Evolutionary conservation across 2,113 vertebrate species (phyloP), one percentile per base, ranked within the genome.

Genomic region (Oryzias curvinotus): DNA sequence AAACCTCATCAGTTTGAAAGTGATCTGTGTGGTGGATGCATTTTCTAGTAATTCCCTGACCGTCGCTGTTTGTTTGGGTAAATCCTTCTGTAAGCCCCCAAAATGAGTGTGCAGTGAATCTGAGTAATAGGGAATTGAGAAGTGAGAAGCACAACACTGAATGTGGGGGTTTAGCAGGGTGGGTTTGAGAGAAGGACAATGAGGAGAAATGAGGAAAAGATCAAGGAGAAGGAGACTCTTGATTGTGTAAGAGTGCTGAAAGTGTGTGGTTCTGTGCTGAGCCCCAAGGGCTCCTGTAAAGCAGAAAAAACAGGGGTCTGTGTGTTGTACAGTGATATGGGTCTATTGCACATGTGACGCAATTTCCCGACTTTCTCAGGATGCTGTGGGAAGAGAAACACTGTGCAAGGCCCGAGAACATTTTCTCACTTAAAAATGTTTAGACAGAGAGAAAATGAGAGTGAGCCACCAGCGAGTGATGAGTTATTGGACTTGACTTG

Each of bases 1-100:
- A 7, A 58, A 25, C 19, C 75, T 62, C 58, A 60, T 58, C 71
- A 83, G 13, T 68, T 48, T 68, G 43, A 79, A 66, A 75, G 57
- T 82, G 71, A 79, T 78, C 89, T 84, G 87, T 91, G 89, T 92
- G 88, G 90, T 92, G 89, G 93, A 91, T 85, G 82, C 87, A 91
- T 90, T 89, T 94, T 90, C 92, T 85, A 90, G 88, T 89, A 89
- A 92, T 89, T 92, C 77, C 71, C 68, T 68, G 62, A 87, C 66
- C 70, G 75, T 73, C 74, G 81, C 43, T 83, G 80, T 87, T 77
- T 80, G 76, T 86, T 79, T 63, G 57, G 67, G 66, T 77, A 77
- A 74, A 82, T 74, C 77, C 65, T 64, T 56, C 60, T 61, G 65
- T 64, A 80, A 84, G 50, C 67, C 72, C 60, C 62, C 17, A 51